Evolutionary conservation across 2,797 vertebrate species (phyloP), one percentile per base, ranked within the genome.

Genomic region (Arctocebus calabarensis): DNA sequence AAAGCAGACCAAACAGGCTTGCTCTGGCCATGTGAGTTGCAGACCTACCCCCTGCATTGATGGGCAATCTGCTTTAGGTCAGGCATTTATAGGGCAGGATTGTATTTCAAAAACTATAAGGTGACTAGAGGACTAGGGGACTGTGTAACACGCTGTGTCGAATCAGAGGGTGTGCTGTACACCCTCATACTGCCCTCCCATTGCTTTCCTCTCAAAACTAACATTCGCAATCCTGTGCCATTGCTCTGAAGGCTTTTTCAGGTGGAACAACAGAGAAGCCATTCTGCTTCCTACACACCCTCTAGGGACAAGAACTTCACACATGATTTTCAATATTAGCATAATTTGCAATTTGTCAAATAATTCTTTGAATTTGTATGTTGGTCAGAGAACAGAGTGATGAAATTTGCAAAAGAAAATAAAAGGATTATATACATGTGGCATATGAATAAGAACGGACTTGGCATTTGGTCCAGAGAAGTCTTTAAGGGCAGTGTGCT

Each of bases 121-220:
- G 23, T 40, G 20, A 32, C 22, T 4, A 0, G 3, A 74, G 74
- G 57, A 52, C 37, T 0, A 45, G 61, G 25, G 22, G 25, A 6
- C 2, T 22, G 16, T 12, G 61, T 62, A 8, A 77, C 37, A 40
- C 2, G 0, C 2, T 10, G 20, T 11, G n/a, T 64, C 2, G 40
- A 78, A 48, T 34, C 48, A 32, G 27, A 75, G 22, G 43, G 62
- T 17, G 4, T 4, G 4, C 13, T 22, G n/a, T 8, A 7, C 1
- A 2, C 12, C 17, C 32, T 45, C 43, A 5, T 4, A 2, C 10
- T 85, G 34, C 45, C 55, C n/a, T 84, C 32, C 40, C 17, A 0
- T 22, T 25, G 22, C 22, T 86, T 61, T 32, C 23, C 23, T 40
- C 29, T 71, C n/a, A 5, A 91, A 85, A 78, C 22, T 7, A 27